Conservation (phyloP, 2,888 invertebrate species). For the Lasioglossum figueresi region DNA sequence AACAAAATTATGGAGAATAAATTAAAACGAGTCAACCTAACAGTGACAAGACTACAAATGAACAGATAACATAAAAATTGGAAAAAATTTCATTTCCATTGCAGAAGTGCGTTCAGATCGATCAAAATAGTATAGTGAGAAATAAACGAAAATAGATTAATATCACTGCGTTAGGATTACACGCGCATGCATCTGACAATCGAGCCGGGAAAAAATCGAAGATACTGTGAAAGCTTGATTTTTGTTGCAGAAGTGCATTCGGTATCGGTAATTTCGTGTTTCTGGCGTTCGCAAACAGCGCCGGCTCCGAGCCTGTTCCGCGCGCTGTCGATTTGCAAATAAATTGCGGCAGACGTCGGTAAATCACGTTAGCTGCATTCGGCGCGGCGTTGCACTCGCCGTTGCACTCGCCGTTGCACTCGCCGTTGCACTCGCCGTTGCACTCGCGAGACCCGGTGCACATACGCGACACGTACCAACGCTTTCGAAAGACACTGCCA, state of each 20-base stretch:
- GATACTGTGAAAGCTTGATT: neutral
- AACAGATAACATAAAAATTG: neutral
- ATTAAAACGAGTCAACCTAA: neutral
- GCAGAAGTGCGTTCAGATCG: too few species aligned
- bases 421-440: constrained; percentile 10
- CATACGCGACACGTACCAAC: constrained; percentile 29
- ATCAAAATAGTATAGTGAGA: neutral
- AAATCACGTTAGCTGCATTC: constrained; percentile 32
- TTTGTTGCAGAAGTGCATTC: neutral
- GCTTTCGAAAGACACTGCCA: constrained; percentile 34
- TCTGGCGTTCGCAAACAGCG: constrained; percentile 1
- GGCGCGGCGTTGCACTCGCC: neutral
- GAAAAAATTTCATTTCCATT: neutral
- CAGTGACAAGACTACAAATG: neutral
- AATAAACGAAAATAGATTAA: neutral
- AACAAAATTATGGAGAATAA: neutral
- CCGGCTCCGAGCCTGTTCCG: neutral
- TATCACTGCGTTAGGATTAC: neutral
- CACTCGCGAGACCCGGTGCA: constrained; percentile 19
- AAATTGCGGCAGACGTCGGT: constrained; percentile 40
- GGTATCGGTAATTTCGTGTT: neutral
- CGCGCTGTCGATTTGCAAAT: constrained; percentile 40
- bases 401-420: constrained; percentile 31
- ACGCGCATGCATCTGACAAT: neutral
- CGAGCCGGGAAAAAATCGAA: neutral